These are phyloP conservation scores for Conus ventricosus DNA, from an alignment of 1,140 invertebrate genomes.

Conservation along the genomic window DNA sequence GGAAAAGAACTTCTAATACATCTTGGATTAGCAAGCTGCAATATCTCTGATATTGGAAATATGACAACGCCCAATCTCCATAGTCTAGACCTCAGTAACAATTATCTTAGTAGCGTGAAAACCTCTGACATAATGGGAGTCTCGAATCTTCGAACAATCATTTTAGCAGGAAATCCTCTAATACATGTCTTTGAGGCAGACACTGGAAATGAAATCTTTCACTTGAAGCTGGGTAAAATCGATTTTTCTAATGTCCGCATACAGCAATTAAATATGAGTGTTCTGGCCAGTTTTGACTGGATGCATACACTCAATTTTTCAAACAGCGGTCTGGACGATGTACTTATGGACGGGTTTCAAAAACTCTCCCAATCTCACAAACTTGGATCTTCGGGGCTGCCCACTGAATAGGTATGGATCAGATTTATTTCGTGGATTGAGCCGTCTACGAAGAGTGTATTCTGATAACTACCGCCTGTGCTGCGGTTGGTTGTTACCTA, in stretches of 20 bases:
- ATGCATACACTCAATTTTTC: conserved; percentile 26
- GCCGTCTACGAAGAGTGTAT: conserved; percentile 20
- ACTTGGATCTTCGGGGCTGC: conserved; percentile 18
- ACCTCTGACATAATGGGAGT: not conserved
- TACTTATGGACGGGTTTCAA: conserved; percentile 23
- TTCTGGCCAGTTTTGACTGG: not conserved
- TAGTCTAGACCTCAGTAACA: conserved; percentile 32
- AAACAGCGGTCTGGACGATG: not conserved
- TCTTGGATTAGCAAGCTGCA: not conserved
- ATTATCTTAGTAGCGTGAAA: not conserved
- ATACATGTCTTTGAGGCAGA: conserved; percentile 11
- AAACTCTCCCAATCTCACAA: not conserved
- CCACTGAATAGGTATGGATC: conserved; percentile 21
- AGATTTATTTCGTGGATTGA: conserved; percentile 33
- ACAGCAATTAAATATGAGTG: not conserved
- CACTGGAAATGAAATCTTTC: not conserved
- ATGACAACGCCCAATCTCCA: not conserved
- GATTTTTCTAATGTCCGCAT: not conserved
- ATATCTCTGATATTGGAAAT: not conserved
- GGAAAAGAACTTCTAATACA: not conserved
- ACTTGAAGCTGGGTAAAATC: not conserved
- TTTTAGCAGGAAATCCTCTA: conserved; percentile 3
- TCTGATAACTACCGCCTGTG: conserved; percentile 47
- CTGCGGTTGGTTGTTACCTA: conserved; percentile 12
- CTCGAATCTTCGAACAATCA: conserved; percentile 11